Evolutionary conservation across 1,140 invertebrate species (phyloP).

Genomic region (Drosophila grimshawi): DNA sequence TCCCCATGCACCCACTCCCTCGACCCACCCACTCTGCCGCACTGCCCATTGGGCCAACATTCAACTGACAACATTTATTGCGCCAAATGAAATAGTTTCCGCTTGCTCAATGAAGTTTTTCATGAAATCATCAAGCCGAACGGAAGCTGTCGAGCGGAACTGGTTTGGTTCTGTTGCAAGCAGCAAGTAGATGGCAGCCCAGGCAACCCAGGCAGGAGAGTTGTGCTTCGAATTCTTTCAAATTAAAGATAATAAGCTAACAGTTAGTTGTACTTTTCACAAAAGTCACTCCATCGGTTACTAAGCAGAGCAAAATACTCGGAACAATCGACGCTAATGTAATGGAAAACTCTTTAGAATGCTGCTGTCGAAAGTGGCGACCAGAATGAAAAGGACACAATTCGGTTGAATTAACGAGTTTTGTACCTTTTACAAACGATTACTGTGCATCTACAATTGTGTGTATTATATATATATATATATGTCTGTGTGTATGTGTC

Average conservation of each 20-base stretch:
- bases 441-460: conserved; percentile 60
- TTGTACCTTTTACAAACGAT: conserved; percentile 73
- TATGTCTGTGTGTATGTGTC: conserved; percentile 6
- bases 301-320: conserved; percentile 6
- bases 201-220: conserved; percentile 22
- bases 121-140: conserved; percentile 81
- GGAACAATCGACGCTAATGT: conserved; percentile 48
- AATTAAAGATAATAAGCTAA: conserved; percentile 21
- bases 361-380: conserved; percentile 30
- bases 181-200: conserved; percentile 27
- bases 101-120: conserved; percentile 81
- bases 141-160: conserved; percentile 80
- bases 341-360: conserved; percentile 56
- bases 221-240: conserved; percentile 26
- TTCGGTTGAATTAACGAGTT: conserved; percentile 42
- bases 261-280: background rate
- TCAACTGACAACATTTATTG: conserved; percentile 54
- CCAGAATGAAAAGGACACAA: conserved; percentile 26
- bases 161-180: conserved; percentile 67
- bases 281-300: conserved; percentile 46
- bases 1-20: conserved; percentile 5
- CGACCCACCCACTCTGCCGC: background rate
- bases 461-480: conserved; percentile 1
- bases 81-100: conserved; percentile 80
- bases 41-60: background rate